Evolutionary conservation across 2,113 vertebrate genomes (phyloP).

Genomic region (Ciconia stormi): DNA sequence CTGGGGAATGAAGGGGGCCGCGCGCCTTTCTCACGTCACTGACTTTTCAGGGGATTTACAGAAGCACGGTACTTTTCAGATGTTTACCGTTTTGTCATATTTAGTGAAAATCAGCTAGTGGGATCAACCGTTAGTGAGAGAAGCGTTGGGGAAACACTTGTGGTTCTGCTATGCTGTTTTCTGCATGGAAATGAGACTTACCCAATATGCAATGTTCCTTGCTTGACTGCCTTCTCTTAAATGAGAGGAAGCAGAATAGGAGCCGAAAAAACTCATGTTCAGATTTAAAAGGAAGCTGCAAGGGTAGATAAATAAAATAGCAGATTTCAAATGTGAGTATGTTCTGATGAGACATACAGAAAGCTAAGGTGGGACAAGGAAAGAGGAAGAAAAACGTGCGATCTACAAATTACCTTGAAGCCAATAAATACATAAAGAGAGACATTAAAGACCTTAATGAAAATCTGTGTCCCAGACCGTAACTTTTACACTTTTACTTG

Average conservation of each 20-base stretch:
- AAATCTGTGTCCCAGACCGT: not conserved
- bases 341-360: not conserved
- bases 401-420: not conserved
- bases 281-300: not conserved
- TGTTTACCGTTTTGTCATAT: not conserved
- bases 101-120: not conserved
- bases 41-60: not conserved
- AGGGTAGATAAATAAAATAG: not conserved
- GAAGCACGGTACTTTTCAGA: not conserved
- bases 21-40: fast-evolving
- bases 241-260: not conserved
- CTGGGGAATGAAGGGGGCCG: fast-evolving
- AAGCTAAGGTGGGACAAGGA: not conserved
- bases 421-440: not conserved
- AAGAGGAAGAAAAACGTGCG: not conserved
- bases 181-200: not conserved
- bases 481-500: not conserved
- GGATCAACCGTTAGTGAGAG: not conserved
- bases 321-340: not conserved
- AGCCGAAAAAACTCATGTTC: not conserved
- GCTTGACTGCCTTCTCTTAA: not conserved
- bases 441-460: not conserved
- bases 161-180: not conserved
- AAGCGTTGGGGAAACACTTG: not conserved
- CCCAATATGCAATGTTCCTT: not conserved